Evolutionary conservation across 2,113 vertebrate genomes (phyloP), one percentile per base, ranked within the genome.

Genomic region (Lasiurus borealis): DNA sequence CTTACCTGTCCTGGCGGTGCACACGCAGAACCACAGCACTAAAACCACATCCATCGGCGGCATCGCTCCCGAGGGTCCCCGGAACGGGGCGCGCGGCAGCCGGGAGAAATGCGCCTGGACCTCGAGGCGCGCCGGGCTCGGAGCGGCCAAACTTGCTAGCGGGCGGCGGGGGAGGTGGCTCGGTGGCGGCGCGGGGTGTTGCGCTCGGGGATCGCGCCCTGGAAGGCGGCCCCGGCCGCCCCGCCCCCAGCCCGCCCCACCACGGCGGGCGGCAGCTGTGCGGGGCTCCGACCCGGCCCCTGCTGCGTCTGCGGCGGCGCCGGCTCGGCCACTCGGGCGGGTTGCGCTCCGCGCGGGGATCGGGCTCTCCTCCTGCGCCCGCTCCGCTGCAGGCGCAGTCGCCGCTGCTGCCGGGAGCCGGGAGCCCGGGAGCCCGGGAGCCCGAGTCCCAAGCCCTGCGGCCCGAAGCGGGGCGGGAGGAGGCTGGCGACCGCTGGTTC

Each of bases 1-100:
- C 99, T 98, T 96, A 99, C 99, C 99, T 99, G 99, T 97, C 98
- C 98, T 98, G 93, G 98, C 97, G 72, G 98, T 96, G 96, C 99
- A 98, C 95, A 98, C 97, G 78, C 98, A 97, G 62, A 98, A 98
- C 90, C 99, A 98, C 75, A 99, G 96, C 97, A 98, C 97, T 97
- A 98, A 97, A 94, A 98, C 96, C 96, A 98, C 97, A 98, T 99
- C 99, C 99, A 99, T 99, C 88, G 84, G n/a, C n/a, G n/a, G 97
- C 97, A 97, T 97, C 44, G 95, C 93, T 95, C 85, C 91, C 78
- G 78, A 90, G 90, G 93, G 88, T 84, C 77, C 96, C 90, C 83
- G 96, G 57, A 93, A 78, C 73, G 72, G 80, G 94, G 97, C 75
- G 52, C 85, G 34, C 72, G 52, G 48, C 52, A 76, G 85, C 52